Evolutionary conservation across 1,140 invertebrate genomes (phyloP).

Genomic region (Propsilocerus akamusi): DNA sequence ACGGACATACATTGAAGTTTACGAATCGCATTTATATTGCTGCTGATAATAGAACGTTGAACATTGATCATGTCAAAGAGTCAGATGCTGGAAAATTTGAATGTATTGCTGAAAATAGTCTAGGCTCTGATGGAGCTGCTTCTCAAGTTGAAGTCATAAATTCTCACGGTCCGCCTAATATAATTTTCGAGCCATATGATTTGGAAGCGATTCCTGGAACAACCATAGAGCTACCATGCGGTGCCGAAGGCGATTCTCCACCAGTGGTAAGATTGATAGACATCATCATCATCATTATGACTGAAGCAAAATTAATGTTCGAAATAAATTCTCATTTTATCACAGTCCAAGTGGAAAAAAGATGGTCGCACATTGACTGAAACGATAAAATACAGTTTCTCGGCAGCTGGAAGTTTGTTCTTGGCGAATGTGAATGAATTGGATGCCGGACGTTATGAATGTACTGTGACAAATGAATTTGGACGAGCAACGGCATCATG

Average conservation of each 20-base stretch:
- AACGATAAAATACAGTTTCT: constrained; percentile 34
- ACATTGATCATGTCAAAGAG: constrained; percentile 38
- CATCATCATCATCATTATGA: not conserved
- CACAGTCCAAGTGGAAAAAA: constrained; percentile 50
- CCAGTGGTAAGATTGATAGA: constrained; percentile 32
- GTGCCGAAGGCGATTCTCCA: constrained; percentile 55
- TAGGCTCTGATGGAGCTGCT: constrained; percentile 45
- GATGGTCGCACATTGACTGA: constrained; percentile 40
- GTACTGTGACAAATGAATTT: constrained; percentile 60
- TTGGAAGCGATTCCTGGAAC: constrained; percentile 49
- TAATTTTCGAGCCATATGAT: constrained; percentile 49
- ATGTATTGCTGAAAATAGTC: constrained; percentile 55
- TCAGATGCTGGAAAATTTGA: constrained; percentile 58
- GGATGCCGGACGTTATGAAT: constrained; percentile 79
- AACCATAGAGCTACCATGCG: constrained; percentile 61
- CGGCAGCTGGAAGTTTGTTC: constrained; percentile 52
- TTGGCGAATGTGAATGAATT: constrained; percentile 51
- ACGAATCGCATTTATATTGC: constrained; percentile 32
- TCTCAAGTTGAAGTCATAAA: constrained; percentile 42
- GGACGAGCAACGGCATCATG: constrained; percentile 53
- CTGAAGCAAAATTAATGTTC: not conserved
- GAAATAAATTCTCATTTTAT: not conserved
- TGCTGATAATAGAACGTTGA: constrained; percentile 38
- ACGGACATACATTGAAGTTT: constrained; percentile 29
- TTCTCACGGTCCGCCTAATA: constrained; percentile 29